Base-by-base conservation (phyloP, 2,113 vertebrate species). In the Platysternon megacephalum region DNA sequence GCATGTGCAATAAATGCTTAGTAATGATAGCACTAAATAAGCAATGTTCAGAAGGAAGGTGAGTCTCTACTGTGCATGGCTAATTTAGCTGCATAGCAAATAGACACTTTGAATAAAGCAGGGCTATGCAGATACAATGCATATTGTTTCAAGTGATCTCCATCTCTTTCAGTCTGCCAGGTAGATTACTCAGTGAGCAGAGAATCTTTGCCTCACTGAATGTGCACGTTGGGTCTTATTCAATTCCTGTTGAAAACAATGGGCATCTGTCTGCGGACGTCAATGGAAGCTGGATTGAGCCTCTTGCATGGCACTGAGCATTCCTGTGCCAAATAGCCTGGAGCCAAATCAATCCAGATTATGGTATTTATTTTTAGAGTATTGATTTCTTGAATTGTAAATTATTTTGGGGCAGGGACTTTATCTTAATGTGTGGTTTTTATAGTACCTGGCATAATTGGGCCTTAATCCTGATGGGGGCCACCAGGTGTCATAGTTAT, bases 111-210 rank as follows among this genome's bases (percentile, higher is more conserved):
- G 49, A 86, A 81, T 42, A 79, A 79, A 89, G 21, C n/a, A 35
- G 93, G 79, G 85, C 78, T 49, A 56, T 89, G 82, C 79, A 87
- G 76, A 95, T 84, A 35, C 28, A 90, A 53, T 52, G 79, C 35
- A 26, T 0, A 0, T 85, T 85, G 17, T 24, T 93, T 95, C 84
- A 86, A 76, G 19, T 81, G 82, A 80, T 93, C 82, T 28, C 80
- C 68, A 68, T 46, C 85, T 90, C 51, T 94, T 94, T 83, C 52
- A 68, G 1, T 55, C 76, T 80, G 76, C 55, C 68, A 84, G 80
- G 87, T 96, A 88, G 81, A 93, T 93, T 93, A 95, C 94, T 91
- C 79, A 91, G 68, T 89, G 85, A 94, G 52, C 42, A 17, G 13
- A 35, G 32, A 61, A 29, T n/a, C 35, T 35, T 68, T 68, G 65